Conservation (phyloP, 2,113 vertebrate species). For the Mobula hypostoma region DNA sequence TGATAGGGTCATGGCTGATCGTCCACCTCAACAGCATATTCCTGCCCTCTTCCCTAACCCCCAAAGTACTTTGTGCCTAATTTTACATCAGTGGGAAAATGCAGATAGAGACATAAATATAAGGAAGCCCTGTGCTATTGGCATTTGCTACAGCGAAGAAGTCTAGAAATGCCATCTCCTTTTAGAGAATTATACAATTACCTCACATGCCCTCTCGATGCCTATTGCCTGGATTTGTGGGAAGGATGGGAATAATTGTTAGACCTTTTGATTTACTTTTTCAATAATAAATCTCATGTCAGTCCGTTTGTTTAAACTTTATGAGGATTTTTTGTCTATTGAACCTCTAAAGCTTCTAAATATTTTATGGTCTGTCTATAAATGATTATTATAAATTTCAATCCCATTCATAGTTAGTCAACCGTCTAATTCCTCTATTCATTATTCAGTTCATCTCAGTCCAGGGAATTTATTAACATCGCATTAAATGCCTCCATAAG, state of each 20-base stretch:
- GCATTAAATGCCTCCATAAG: slow-evolving; percentile 1
- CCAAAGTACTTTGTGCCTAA: too few relatives aligned
- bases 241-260: neutral
- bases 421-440: neutral
- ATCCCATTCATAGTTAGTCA: neutral
- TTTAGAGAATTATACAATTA: neutral
- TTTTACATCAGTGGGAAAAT: neutral
- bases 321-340: neutral
- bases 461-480: slow-evolving; percentile 14
- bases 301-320: neutral
- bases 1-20: too few relatives aligned
- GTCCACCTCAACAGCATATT: too few relatives aligned
- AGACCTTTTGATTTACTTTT: neutral
- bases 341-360: slow-evolving; percentile 6
- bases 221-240: neutral
- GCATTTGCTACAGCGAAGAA: neutral
- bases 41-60: too few relatives aligned
- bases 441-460: slow-evolving; percentile 20
- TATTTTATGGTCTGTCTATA: slow-evolving; percentile 25
- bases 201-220: neutral
- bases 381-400: slow-evolving; percentile 31
- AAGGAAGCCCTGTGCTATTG: neutral
- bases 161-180: neutral
- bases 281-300: neutral
- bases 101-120: neutral